Conservation (phyloP, 2,888 invertebrate species). For the Drosophila flavopinicola region DNA sequence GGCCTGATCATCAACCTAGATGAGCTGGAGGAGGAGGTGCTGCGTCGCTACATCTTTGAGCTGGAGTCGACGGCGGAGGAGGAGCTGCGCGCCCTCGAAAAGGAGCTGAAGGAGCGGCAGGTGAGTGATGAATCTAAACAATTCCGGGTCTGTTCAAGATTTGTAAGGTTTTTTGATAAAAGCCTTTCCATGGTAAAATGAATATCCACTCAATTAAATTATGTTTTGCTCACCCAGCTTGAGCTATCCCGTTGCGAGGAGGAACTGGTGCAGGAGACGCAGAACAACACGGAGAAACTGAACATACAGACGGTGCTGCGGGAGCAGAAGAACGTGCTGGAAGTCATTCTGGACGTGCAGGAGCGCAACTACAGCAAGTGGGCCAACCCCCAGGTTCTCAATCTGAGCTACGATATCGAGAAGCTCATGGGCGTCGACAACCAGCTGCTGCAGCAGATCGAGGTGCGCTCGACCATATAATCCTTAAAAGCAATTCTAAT, state of each 20-base stretch:
- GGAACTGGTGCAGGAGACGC: conserved; percentile 84
- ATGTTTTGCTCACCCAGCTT: conserved; percentile 20
- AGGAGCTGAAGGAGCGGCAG: conserved; percentile 84
- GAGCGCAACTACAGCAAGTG: conserved; percentile 75
- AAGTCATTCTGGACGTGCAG: conserved; percentile 83
- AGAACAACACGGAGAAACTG: conserved; percentile 86
- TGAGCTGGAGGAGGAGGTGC: conserved; percentile 86
- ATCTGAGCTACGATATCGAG: conserved; percentile 76
- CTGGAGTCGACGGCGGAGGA: conserved; percentile 85
- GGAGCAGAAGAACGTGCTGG: conserved; percentile 85
- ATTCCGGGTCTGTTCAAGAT: too few species aligned
- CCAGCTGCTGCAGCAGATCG: conserved; percentile 85
- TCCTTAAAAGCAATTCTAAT: neutral
- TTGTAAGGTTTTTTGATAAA: neutral
- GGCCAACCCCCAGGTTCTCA: conserved; percentile 64
- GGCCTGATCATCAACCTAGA: conserved; percentile 86
- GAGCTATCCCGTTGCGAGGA: conserved; percentile 77
- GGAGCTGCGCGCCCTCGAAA: conserved; percentile 84
- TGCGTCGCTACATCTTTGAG: conserved; percentile 86
- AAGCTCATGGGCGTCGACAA: conserved; percentile 79
- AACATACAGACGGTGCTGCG: conserved; percentile 86
- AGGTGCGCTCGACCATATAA: conserved; percentile 84
- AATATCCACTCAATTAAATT: neutral
- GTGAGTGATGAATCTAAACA: conserved; percentile 60
- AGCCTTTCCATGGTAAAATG: neutral